Evolutionary conservation across 53 echinoderm and acorn worm genomes (phyloP).

Genomic region (Temnopleurus reevesii): DNA sequence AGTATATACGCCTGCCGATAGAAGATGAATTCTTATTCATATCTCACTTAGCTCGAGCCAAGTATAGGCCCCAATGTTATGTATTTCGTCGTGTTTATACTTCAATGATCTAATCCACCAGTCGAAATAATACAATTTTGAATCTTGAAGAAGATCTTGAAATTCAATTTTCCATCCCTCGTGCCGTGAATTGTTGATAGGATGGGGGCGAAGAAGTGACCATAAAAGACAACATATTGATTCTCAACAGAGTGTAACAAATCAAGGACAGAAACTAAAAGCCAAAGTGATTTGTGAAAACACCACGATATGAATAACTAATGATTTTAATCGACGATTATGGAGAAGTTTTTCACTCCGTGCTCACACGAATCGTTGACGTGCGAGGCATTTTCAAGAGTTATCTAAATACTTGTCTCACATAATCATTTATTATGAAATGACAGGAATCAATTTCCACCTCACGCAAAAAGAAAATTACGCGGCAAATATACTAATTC

Average conservation of each 20-base stretch:
- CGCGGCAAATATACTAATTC: too few relatives aligned
- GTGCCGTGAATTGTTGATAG: conserved; percentile 18
- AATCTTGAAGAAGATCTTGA: conserved; percentile 25
- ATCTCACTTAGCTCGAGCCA: not conserved
- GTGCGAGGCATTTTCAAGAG: conserved; percentile 12
- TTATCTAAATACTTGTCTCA: not conserved
- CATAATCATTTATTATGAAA: not conserved
- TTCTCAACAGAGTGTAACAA: conserved; percentile 21
- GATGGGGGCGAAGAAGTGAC: conserved; percentile 14
- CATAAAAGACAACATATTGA: conserved; percentile 50
- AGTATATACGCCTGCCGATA: conserved; percentile 33
- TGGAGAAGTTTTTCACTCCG: not conserved
- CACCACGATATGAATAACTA: conserved; percentile 40
- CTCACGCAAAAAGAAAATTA: not conserved
- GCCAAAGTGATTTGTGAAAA: conserved; percentile 23
- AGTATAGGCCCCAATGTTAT: conserved; percentile 32
- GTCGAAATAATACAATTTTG: conserved; percentile 25
- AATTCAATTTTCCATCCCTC: conserved; percentile 2
- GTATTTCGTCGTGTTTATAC: conserved; percentile 35
- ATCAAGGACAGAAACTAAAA: not conserved
- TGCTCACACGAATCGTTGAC: not conserved
- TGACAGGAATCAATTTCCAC: not conserved
- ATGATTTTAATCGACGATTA: conserved; percentile 6
- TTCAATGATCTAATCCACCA: conserved; percentile 46
- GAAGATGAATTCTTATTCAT: conserved; percentile 36